Base-by-base conservation (phyloP, 2,888 invertebrate species). In the Chironomus tentans region DNA sequence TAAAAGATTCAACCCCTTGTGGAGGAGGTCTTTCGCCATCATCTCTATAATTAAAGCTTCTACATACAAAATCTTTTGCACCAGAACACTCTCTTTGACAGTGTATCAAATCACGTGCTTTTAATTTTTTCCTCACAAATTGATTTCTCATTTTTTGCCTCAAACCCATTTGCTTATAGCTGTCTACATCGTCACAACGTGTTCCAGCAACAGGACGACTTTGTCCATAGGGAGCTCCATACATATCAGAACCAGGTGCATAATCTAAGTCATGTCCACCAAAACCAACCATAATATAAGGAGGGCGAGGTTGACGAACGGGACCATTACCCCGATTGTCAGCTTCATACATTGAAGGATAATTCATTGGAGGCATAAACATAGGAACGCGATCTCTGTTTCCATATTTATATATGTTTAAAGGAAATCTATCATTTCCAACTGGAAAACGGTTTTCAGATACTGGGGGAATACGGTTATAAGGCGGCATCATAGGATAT, bases 21-120 rank as follows among this genome's bases (percentile, higher is more conserved):
- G 12, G 74, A n/a, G 83, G 82, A 76, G 81, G 78, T 77, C 90
- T 84, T 70, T 85, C 85, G 5, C 85, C 70, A 56, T 76, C 76
- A 56, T 76, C 76, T 47, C 48, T 48, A 21, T 89, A 95, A 85
- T 94, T 95, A 84, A 95, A 95, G 48, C 94, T 92, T 81, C 93
- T 87, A 81, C 95, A 95, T 76, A 91, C 87, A 82, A 95, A 95
- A 81, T 93, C 93, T 79, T 91, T 87, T 46, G 90, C 89, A 80
- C 93, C 93, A 62, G 90, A 88, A 82, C 95, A 95, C 81, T 93
- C 94, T 77, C 92, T 86, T 83, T 95, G 93, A 82, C 95, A 95
- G 78, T 92, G 91, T 0, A 89, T 88, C 80, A 95, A 83, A 0
- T 91, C 90, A 46, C 91, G 89, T 2, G 91, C 91, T 6, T 90